Conservation (phyloP, 2,797 vertebrate genomes). For the Sebastes itinus region DNA sequence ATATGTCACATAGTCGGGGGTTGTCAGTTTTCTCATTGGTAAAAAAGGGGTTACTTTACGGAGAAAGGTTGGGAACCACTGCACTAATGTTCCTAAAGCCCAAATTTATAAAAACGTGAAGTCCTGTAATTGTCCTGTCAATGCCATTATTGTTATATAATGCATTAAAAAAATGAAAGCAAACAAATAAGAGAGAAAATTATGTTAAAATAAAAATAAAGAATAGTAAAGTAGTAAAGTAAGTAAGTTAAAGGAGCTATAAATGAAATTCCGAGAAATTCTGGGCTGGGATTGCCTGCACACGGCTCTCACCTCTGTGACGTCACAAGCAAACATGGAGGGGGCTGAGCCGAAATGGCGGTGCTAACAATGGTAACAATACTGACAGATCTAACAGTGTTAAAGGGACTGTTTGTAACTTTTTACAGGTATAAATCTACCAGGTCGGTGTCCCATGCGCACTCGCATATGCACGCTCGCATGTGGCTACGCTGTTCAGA, state of each 20-base stretch:
- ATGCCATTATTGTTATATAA: neutral
- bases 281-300: neutral
- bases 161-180: neutral
- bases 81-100: neutral
- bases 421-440: no score
- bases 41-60: no score
- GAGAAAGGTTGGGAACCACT: no score
- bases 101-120: neutral
- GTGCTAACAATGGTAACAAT: neutral
- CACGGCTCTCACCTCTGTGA: neutral
- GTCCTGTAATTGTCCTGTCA: neutral
- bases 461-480: no score
- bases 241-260: neutral
- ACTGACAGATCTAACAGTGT: neutral
- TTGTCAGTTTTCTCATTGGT: no score
- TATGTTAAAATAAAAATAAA: neutral
- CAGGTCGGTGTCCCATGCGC: rapidly evolving
- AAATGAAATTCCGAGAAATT: neutral
- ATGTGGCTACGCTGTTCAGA: no score
- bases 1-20: no score
- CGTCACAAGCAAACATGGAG: neutral
- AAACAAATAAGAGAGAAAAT: neutral
- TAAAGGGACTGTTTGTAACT: neutral
- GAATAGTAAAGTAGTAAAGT: no score
- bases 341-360: neutral